phyloP scores from a whole-genome alignment of 2,888 invertebrate genomes.

The Nemoura dubitans region DNA sequence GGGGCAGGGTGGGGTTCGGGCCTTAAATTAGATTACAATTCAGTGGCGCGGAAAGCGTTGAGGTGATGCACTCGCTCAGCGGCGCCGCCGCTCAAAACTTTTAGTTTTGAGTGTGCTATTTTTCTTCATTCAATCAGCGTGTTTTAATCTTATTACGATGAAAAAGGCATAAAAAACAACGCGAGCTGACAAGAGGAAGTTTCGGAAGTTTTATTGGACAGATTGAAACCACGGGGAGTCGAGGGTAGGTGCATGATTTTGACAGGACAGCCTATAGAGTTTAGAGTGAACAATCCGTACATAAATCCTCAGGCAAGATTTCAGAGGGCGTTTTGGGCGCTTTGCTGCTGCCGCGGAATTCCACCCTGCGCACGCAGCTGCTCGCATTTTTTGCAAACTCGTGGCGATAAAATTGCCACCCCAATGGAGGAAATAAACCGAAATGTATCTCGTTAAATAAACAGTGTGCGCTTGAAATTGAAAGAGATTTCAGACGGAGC shows the following conservation, averaged over 20 bases:
- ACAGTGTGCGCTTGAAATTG: not conserved
- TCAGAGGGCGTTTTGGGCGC: not conserved
- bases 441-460: not conserved
- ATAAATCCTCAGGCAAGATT: not conserved
- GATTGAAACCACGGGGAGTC: not conserved
- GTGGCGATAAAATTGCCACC: not conserved
- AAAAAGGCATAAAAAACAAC: not conserved
- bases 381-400: not conserved
- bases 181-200: not conserved
- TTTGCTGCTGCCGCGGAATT: too few species aligned
- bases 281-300: not conserved
- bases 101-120: not conserved
- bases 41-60: not conserved
- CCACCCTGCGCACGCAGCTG: too few species aligned
- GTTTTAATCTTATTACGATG: not conserved
- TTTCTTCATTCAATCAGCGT: slow-evolving; percentile 12
- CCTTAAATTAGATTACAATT: not conserved
- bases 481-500: not conserved
- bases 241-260: not conserved
- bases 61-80: slow-evolving; percentile 12
- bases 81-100: not conserved
- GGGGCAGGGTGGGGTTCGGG: not conserved
- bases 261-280: not conserved
- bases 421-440: not conserved
- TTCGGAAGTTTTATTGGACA: not conserved